These are phyloP conservation scores for Mormyrops attenuatus DNA, from an alignment of 2,797 vertebrate genomes.

Conservation along the genomic window DNA sequence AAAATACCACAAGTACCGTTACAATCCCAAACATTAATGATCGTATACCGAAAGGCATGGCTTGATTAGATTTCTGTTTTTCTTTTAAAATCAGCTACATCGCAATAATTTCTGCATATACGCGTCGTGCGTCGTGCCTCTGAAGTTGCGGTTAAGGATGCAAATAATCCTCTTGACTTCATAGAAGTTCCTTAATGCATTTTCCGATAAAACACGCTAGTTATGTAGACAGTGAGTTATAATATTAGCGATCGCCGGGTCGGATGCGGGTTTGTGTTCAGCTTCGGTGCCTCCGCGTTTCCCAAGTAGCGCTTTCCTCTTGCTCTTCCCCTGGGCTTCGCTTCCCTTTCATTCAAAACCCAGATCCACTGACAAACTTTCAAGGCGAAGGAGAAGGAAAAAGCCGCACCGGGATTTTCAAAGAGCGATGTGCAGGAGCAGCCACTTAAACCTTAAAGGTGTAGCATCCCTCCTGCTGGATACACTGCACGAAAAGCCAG, in stretches of 20 bases:
- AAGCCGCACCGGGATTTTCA: slow-evolving; percentile 29
- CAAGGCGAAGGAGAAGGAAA: slow-evolving; percentile 42
- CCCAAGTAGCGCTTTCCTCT: background rate
- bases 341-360: slow-evolving; percentile 26
- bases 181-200: background rate
- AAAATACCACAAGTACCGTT: slow-evolving; percentile 72
- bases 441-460: slow-evolving; percentile 52
- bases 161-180: background rate
- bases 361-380: slow-evolving; percentile 58
- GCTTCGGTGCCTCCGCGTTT: background rate
- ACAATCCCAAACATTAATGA: slow-evolving; percentile 77
- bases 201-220: background rate
- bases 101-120: background rate
- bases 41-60: slow-evolving; percentile 77
- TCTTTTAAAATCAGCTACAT: slow-evolving; percentile 6
- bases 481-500: background rate
- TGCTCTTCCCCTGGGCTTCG: slow-evolving; percentile 19
- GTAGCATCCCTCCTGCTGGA: slow-evolving; percentile 22
- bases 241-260: background rate
- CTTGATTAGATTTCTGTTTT: slow-evolving; percentile 28
- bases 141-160: slow-evolving; percentile 11
- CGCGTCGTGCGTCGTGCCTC: background rate
- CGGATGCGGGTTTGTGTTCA: background rate
- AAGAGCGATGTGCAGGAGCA: slow-evolving; percentile 32
- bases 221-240: background rate